Evolutionary conservation across 2,113 vertebrate genomes (phyloP).

Genomic region (Cyanocitta stelleri): DNA sequence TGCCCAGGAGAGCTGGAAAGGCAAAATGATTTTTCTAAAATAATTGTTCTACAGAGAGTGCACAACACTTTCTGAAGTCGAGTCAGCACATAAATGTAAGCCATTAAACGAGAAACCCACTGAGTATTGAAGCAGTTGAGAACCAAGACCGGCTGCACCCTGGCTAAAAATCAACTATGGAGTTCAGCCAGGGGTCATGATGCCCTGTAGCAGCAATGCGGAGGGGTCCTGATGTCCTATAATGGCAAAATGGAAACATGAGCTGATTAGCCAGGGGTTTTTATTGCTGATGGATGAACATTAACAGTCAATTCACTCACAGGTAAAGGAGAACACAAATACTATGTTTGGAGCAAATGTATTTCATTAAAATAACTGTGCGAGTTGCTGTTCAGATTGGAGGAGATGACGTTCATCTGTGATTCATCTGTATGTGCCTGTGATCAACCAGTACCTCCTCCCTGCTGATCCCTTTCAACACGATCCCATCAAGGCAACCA

Average conservation of each 20-base stretch:
- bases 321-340: background rate
- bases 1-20: background rate
- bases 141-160: background rate
- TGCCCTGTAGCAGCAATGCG: background rate
- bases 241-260: background rate
- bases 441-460: background rate
- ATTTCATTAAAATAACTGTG: background rate
- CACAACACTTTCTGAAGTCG: background rate
- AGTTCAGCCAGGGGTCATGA: background rate
- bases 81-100: background rate
- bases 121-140: background rate
- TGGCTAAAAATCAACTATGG: background rate
- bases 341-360: background rate
- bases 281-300: background rate
- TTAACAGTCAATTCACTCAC: background rate
- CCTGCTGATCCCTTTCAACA: background rate
- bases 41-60: background rate
- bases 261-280: background rate
- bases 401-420: background rate
- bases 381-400: background rate
- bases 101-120: background rate
- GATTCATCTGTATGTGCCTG: background rate
- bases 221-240: background rate
- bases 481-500: background rate
- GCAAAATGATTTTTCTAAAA: background rate